Base-by-base conservation (phyloP, 2,797 vertebrate genomes). In the Xenopus petersii region DNA sequence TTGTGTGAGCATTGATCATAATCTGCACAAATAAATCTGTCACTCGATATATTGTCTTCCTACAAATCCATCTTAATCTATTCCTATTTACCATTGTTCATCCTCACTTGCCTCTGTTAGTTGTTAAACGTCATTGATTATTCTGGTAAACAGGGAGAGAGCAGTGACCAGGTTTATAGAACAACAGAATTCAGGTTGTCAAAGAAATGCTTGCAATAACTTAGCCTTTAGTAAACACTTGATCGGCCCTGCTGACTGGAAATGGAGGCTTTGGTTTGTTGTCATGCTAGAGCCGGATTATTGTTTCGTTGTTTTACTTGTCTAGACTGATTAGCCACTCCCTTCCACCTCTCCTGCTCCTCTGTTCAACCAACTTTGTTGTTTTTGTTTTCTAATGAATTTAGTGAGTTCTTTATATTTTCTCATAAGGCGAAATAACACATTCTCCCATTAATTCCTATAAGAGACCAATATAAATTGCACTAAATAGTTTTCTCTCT, bases 81-180 rank as follows among this genome's bases (percentile, higher is more conserved):
- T 65, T 64, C 68, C 17, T 58, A 24, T 51, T 36, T 61, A 30
- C 42, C 33, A 70, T 81, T 55, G 48, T 64, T 70, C 59, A 65
- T 64, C 70, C 69, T 74, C 56, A 63, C 51, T 67, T 5, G 67
- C 47, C n/a, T 49, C 48, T 33, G 74, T 1, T 66, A 36, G 15
- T 59, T 1, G 12, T 24, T 67, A 16, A 12, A 12, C 24, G 4
- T 47, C 47, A 46, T 68, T 76, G 55, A 67, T 66, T 67, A 64
- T 54, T 56, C 51, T 47, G 46, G 10, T 21, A 70, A 67, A 61
- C 62, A 26, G 2, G 12, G 36, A 42, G 36, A 9, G 36, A 71
- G 79, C 81, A 71, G 30, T 81, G 54, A 42, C 48, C 58, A 64
- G 24, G 79, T 74, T 73, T 73, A 42, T 59, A 49, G 65, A 80